phyloP scores from a whole-genome alignment of 2,888 invertebrate genomes.

The Antheraea yamamai region DNA sequence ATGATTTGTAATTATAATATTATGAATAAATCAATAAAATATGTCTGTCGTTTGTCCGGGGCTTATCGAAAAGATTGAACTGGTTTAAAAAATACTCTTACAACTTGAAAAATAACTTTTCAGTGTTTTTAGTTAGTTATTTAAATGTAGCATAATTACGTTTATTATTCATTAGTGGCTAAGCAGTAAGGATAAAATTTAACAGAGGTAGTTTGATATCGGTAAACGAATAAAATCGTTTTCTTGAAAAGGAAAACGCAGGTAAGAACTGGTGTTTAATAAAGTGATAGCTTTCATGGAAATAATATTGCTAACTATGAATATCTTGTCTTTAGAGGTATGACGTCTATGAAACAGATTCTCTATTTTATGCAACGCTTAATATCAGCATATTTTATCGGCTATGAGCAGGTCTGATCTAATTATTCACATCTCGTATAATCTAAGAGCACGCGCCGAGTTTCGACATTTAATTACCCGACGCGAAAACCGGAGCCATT shows the following conservation, averaged over 20 bases:
- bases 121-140: too few relatives aligned
- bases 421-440: constrained; percentile 57
- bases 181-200: too few relatives aligned
- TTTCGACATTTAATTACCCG: constrained; percentile 46
- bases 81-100: too few relatives aligned
- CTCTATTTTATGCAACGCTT: background rate
- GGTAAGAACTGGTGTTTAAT: background rate
- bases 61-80: too few relatives aligned
- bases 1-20: too few relatives aligned
- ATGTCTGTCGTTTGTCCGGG: too few relatives aligned
- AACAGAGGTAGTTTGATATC: too few relatives aligned
- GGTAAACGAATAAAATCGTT: too few relatives aligned
- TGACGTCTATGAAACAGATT: constrained; percentile 16
- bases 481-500: constrained; percentile 34
- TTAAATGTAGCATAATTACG: too few relatives aligned
- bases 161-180: too few relatives aligned
- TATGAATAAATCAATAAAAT: too few relatives aligned
- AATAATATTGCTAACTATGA: background rate
- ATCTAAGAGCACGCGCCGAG: constrained; percentile 50
- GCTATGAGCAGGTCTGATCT: constrained; percentile 40
- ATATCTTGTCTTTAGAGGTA: constrained; percentile 3
- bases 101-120: too few relatives aligned
- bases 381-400: constrained; percentile 30
- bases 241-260: background rate
- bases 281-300: background rate